Evolutionary conservation across 2,113 vertebrate species (phyloP), one percentile per base, ranked within the genome.

Genomic region (Psittacara wagleri): DNA sequence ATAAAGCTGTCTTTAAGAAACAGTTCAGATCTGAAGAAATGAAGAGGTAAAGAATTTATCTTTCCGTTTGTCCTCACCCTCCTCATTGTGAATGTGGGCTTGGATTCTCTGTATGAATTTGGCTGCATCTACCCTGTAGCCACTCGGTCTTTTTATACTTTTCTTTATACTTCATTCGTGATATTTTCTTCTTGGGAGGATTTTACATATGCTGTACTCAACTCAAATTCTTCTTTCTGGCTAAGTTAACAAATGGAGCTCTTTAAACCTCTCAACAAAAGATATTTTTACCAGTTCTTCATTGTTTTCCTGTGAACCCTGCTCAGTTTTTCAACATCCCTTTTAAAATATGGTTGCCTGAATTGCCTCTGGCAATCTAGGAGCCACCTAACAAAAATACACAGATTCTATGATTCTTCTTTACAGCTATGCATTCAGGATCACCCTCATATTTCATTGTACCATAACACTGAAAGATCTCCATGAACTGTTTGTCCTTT

Each of bases 21-120:
- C 39, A 75, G 17, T 75, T 86, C 72, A 80, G 63, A 61, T 62
- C 57, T 54, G 77, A 69, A 88, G 68, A 85, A 92, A 88, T 66
- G n/a, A 62, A 49, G 75, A 59, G 11, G 44, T 7, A 33, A 78
- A 55, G 12, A 73, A 43, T 86, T 88, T 82, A 6, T 77, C 28
- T 61, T 90, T 88, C 33, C 20, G 6, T 37, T 90, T 89, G 39
- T 75, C 9, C 67, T 92, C 20, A n/a, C 4, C 4, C 13, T 69
- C 62, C 33, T 55, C 13, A 3, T 73, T 76, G 24, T 57, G 55
- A 76, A 67, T 1, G 2, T 41, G 48, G 10, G 12, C 39, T 83
- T 78, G 44, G 24, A 80, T 77, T 77, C 14, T 51, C n/a, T 62
- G 6, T 31, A 28, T 44, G 61, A 67, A 54, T 86, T 86, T 91